Evolutionary conservation across 2,888 invertebrate species (phyloP).

Genomic region (Notodonta dromedarius): DNA sequence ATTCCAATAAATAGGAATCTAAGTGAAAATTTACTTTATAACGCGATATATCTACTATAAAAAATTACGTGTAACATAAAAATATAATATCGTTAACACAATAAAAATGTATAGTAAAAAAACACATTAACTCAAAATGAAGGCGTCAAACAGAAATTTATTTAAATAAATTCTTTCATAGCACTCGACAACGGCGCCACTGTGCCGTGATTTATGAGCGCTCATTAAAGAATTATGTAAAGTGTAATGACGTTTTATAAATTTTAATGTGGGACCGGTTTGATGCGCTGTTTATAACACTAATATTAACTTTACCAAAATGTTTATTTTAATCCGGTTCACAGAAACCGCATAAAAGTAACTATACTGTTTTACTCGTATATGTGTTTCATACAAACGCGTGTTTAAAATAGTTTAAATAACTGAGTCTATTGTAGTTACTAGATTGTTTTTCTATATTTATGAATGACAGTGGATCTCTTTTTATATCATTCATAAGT

Average conservation of each 20-base stretch:
- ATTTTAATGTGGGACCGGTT: slow-evolving; percentile 37
- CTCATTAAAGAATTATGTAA: slow-evolving; percentile 48
- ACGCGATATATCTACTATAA: background rate
- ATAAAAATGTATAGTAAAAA: slow-evolving; percentile 18
- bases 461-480: background rate
- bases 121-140: slow-evolving; percentile 27
- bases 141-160: slow-evolving; percentile 24
- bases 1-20: background rate
- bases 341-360: background rate
- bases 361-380: background rate
- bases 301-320: background rate
- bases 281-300: background rate
- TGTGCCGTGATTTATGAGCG: slow-evolving; percentile 24
- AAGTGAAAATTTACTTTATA: background rate
- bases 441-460: no score
- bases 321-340: background rate
- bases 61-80: background rate
- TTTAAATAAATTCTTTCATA: slow-evolving; percentile 32
- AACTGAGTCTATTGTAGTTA: no score
- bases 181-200: slow-evolving; percentile 2
- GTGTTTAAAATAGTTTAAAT: no score
- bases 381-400: no score
- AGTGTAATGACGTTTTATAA: slow-evolving; percentile 46
- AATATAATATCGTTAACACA: background rate
- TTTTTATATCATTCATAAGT: slow-evolving; percentile 37